Evolutionary conservation across 2,888 invertebrate genomes (phyloP), one percentile per base, ranked within the genome.

Genomic region (Phaedon cochleariae): DNA sequence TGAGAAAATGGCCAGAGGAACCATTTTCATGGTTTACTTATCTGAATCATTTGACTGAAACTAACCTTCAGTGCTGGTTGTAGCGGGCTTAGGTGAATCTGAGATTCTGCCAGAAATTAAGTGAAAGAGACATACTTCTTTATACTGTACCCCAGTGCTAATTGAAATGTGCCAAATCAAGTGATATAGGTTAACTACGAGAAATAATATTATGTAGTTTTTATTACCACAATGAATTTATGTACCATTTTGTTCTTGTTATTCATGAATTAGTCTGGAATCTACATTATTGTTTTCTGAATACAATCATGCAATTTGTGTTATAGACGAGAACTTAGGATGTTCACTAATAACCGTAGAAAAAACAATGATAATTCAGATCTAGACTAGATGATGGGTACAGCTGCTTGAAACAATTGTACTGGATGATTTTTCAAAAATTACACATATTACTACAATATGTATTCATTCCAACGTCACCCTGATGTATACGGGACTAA

Each of bases 81-180:
- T 34, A 7, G 31, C 6, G 6, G n/a, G n/a, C n/a, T n/a, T n/a
- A n/a, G n/a, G 10, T 34, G 6, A 2, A 34, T 2, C 6, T 34
- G 31, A 34, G 31, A 34, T 34, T 10, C 6, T 34, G 31, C 10
- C 31, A 34, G n/a, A n/a, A n/a, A n/a, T 5, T 9, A 5, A 10
- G 10, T 9, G 9, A 34, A 41, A 4, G 12, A 41, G 15, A 41
- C 15, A 15, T n/a, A 41, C 41, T 41, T 41, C 12, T 41, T 41
- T 22, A 45, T 57, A 41, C 17, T 21, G 18, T 46, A 29, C 26
- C 46, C 31, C 22, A 26, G 58, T 45, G 52, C 48, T 62, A 53
- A 62, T 53, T 62, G 51, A 55, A 29, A 65, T 67, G 67, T 67
- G 67, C 67, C 67, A 65, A 65, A 65, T 65, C 61, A 3, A 48